Evolutionary conservation across 2,888 invertebrate species (phyloP).

Genomic region (Ecdyonurus torrentis): DNA sequence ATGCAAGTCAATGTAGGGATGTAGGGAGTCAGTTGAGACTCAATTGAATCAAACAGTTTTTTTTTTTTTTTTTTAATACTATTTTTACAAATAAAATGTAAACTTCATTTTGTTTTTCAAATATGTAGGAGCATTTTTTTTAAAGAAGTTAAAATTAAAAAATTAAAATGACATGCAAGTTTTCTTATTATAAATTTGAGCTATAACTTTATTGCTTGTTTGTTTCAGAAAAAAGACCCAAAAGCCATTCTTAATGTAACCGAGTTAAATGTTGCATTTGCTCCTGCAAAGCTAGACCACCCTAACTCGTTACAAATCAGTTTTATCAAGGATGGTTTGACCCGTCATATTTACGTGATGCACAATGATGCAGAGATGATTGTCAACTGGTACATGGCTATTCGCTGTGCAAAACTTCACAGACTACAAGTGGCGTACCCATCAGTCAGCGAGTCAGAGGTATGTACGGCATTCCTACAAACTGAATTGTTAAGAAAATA

Average conservation of each 20-base stretch:
- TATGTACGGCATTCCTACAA: too few species aligned
- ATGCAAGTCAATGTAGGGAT: too few species aligned
- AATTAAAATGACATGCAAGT: background rate
- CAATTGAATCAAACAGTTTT: too few species aligned
- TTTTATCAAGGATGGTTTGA: conserved; percentile 62
- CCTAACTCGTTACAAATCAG: conserved; percentile 71
- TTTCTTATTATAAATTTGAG: background rate
- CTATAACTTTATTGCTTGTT: background rate
- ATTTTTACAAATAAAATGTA: background rate
- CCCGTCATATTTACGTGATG: conserved; percentile 73
- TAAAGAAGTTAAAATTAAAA: background rate
- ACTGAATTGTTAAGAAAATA: too few species aligned
- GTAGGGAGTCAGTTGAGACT: too few species aligned
- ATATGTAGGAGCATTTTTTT: background rate
- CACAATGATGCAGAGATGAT: conserved; percentile 74
- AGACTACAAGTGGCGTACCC: conserved; percentile 72
- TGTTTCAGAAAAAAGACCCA: conserved; percentile 42
- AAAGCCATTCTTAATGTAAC: conserved; percentile 67
- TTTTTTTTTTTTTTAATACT: background rate
- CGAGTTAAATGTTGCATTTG: conserved; percentile 69
- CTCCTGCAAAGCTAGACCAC: conserved; percentile 62
- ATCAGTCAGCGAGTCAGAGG: conserved; percentile 49
- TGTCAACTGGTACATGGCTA: conserved; percentile 70
- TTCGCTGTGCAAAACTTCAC: conserved; percentile 69
- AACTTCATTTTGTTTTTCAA: background rate